Conservation (phyloP, 2,797 vertebrate genomes). For the Cossypha caffra region DNA sequence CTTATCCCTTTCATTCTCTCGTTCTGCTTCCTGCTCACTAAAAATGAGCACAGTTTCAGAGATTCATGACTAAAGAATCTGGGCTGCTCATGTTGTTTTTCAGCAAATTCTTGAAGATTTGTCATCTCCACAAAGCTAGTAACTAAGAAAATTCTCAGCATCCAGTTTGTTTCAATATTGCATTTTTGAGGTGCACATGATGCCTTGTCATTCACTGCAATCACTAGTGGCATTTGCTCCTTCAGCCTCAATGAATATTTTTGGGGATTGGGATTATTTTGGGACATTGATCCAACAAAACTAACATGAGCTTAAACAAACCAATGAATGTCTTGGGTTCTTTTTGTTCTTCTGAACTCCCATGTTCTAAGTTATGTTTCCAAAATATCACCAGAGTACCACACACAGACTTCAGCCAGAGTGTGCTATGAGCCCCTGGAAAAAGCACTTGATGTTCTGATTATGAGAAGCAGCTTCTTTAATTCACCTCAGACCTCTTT, state of each 20-base stretch:
- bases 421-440: not conserved
- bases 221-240: not conserved
- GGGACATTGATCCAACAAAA: not conserved
- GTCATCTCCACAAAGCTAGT: not conserved
- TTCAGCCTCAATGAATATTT: not conserved
- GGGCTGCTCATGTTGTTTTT: not conserved
- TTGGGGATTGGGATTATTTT: not conserved
- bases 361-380: not conserved
- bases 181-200: not conserved
- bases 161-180: not conserved
- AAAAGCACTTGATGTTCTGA: not conserved
- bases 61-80: not conserved
- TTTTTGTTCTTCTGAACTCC: not conserved
- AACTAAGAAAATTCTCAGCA: not conserved
- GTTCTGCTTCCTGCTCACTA: rapidly evolving
- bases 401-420: not conserved
- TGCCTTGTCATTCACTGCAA: not conserved
- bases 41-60: not conserved
- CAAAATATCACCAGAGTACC: not conserved
- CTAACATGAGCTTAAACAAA: not conserved
- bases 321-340: rapidly evolving
- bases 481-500: not conserved
- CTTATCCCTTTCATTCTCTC: not conserved
- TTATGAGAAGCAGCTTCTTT: not conserved
- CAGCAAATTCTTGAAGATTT: not conserved